Base-by-base conservation (phyloP, 2,888 invertebrate genomes). In the Labia minor region DNA sequence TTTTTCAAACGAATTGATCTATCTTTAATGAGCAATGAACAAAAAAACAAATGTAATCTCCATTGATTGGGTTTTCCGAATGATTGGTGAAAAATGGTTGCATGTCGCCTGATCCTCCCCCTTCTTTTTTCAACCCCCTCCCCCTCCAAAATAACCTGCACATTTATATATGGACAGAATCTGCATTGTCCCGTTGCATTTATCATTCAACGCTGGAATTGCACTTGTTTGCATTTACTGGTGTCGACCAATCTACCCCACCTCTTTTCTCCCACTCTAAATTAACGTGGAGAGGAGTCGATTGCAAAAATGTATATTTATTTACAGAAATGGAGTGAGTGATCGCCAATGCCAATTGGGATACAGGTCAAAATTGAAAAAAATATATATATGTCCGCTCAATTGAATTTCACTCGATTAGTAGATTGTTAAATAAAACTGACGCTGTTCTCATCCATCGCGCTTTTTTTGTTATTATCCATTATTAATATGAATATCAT, bases 1-100 rank as follows among this genome's bases (percentile, higher is more conserved):
- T 49, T 49, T 4, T 4, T 49, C 14, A n/a, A n/a, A 16, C 16
- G 49, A 49, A 10, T 26, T 49, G 49, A 49, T 49, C 49, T 49
- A 49, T 49, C 49, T 49, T 49, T 49, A 49, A 49, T 49, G 49
- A 49, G 16, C n/a, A 49, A 8, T 11, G 49, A 14, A 49, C 49
- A 49, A 49, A 49, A n/a, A 49, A 49, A 49, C 49, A 49, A 49
- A 49, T 49, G 49, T 49, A 49, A 49, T 49, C 49, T 49, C 49
- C 49, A 49, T 49, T 49, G 49, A 49, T 49, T 49, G 49, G 49
- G 16, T 49, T 49, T 49, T 49, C 14, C 16, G 49, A 49, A 49
- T 49, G 49, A 49, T 49, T 49, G 49, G 49, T 49, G 49, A 49
- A 49, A 49, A 49, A 49, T 49, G 49, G 14, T 49, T 26, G 26